Evolutionary conservation across 2,888 invertebrate species (phyloP), one percentile per base, ranked within the genome.

Genomic region (Lasioglossum figueresi): DNA sequence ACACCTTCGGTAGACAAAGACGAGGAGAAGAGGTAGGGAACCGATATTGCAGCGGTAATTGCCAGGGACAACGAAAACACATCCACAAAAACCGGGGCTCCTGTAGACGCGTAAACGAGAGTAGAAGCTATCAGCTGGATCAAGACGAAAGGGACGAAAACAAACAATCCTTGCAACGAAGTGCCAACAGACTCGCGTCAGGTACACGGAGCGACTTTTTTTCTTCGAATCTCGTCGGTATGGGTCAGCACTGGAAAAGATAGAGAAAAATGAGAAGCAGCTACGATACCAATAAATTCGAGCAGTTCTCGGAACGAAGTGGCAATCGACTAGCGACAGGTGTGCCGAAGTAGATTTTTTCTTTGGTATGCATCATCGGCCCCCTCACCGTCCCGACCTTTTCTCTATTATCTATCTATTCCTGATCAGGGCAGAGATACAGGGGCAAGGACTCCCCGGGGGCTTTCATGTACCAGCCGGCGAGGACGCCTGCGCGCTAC

Each of bases 401-500:
- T 79, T 85, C 68, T 85, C 85, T 89, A 73, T 78, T 70, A 76
- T 85, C 80, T 79, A 79, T 72, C 83, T 80, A 70, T 83, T 88
- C 63, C 85, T 81, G 85, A 89, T 88, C 85, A 66, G 79, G 83
- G 74, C 76, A 66, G 59, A 77, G 76, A 76, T 85, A 82, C 75
- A 83, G 80, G 82, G 82, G 76, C 82, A 85, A 88, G 84, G 68
- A 84, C 71, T 77, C 72, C 68, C 72, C 68, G 76, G 73, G 70
- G 70, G 74, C 82, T 82, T 79, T 71, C 79, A 23, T 74, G 80
- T 82, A 74, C 86, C 76, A 79, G n/a, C 27, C 79, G 68, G 31
- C 87, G 82, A 90, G 91, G 63, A 88, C 89, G 92, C 92, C 87
- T 92, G 88, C 92, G 92, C 91, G 90, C 85, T 92, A 86, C 89